Evolutionary conservation across 2,797 vertebrate genomes (phyloP), one percentile per base, ranked within the genome.

Genomic region (Thripadectes ignobilis): DNA sequence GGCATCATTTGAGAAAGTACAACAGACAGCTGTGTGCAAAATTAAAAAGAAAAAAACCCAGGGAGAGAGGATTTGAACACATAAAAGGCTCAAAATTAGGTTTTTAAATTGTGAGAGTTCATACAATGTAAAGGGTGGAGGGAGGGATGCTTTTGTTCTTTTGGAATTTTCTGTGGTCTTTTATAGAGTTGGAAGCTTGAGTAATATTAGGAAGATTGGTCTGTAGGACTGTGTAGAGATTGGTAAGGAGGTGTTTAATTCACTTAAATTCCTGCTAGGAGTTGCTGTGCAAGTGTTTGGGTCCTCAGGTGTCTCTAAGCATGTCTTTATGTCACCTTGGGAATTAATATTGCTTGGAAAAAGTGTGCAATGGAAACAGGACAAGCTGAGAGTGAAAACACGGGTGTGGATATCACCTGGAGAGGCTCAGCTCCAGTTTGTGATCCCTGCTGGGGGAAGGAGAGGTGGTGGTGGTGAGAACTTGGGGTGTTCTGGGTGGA

Each of bases 21-120:
- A 85, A 73, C 92, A 96, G 97, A 97, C 98, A 98, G 97, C 98
- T 98, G 98, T 98, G 97, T 93, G 87, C 93, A 74, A 97, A 97
- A 97, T 96, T 92, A 86, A 93, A 96, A 97, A 86, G 91, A 96
- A 24, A 58, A 55, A 52, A 45, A 1, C 59, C 38, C 24, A 41
- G 43, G n/a, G n/a, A 15, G 76, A 67, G 82, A 92, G 80, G 72
- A 91, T 82, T 92, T 66, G 69, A 93, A 89, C 59, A 27, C 93
- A 94, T 92, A 92, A 92, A 97, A 97, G 89, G 78, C 89, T 97
- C 90, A 93, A 95, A 96, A 97, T 92, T 76, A 84, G 85, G 62
- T 79, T 86, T 91, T 85, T 55, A 23, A 59, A 41, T 32, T 5
- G 10, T 51, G 41, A 34, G 92, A 91, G 92, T 95, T 97, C 62